Evolutionary conservation across 1,140 invertebrate species (phyloP).

Genomic region (Oryzaephilus surinamensis): DNA sequence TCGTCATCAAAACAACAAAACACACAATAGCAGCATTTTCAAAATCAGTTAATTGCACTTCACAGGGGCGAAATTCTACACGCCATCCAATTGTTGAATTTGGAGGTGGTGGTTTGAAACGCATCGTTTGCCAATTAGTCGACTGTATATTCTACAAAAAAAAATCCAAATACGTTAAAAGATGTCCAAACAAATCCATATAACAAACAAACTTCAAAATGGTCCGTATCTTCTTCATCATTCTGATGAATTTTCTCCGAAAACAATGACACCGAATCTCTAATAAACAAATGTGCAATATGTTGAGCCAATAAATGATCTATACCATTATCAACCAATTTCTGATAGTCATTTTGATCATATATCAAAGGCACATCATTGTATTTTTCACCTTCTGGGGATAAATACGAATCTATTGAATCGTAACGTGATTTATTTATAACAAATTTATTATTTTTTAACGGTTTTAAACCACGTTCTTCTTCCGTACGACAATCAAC

Average conservation of each 20-base stretch:
- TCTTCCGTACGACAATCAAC: conserved; percentile 93
- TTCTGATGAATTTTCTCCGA: conserved; percentile 93
- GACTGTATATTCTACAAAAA: conserved; percentile 90
- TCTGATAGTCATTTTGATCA: conserved; percentile 71
- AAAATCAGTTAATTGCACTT: conserved; percentile 97
- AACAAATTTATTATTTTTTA: conserved; percentile 66
- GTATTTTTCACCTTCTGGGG: conserved; percentile 73
- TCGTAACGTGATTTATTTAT: conserved; percentile 97
- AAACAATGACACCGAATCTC: conserved; percentile 94
- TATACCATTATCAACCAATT: conserved; percentile 76
- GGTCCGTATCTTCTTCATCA: conserved; percentile 89
- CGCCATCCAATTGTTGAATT: conserved; percentile 96
- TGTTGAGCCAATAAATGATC: conserved; percentile 88
- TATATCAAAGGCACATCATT: conserved; percentile 87
- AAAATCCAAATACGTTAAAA: conserved; percentile 4
- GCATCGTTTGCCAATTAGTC: conserved; percentile 99
- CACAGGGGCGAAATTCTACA: conserved; percentile 98
- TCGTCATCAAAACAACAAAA: conserved; percentile 91
- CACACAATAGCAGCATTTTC: conserved; percentile 99
- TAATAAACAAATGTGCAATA: conserved; percentile 96
- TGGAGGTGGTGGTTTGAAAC: conserved; percentile 95
- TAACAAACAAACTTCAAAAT: conserved; percentile 77
- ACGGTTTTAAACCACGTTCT: conserved; percentile 75
- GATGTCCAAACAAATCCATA: background rate
- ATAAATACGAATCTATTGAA: conserved; percentile 95